Base-by-base conservation (phyloP, 2,888 invertebrate genomes). In the Phyllotreta striolata region DNA sequence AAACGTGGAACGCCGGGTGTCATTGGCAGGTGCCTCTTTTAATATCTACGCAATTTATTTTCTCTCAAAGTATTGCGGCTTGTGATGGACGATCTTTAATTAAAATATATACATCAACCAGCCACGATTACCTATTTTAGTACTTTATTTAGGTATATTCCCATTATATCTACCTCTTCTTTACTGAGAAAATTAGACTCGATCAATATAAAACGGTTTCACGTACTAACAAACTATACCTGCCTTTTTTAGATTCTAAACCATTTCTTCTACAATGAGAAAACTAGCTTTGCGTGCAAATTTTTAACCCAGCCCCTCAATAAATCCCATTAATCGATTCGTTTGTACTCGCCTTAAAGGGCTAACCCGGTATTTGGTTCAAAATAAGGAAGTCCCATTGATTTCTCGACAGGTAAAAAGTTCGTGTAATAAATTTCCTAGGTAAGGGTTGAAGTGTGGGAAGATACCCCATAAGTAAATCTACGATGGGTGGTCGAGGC, bases 271-370 rank as follows among this genome's bases (percentile, higher is more conserved):
- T 9, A 58, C 58, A 58, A 58, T 49, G 41, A 14, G 58, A 37
- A 46, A 62, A 54, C 59, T 65, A 55, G 62, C 59, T 55, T 57
- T 44, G 66, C 64, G 64, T 64, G 68, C 66, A 63, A 64, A 68
- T 61, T 63, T 64, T 40, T 39, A 61, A 62, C 57, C 57, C 64
- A 62, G 49, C 24, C 64, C 66, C 66, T 55, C 60, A 52, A 68
- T 64, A 67, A 63, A 65, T 65, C 66, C 68, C 62, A 68, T 65
- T 66, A 66, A 64, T 68, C 59, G 64, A 54, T 57, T 57, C 49
- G 52, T 55, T 58, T 62, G 59, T 49, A 38, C 38, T 55, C 49
- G 51, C 24, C 44, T 49, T 34, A 62, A 57, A 62, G 65, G 62
- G 62, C 58, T 62, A 44, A 54, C 43, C 52, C 40, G 59, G 62